Base-by-base conservation (phyloP, 2,797 vertebrate genomes). In the Enoplosus armatus region DNA sequence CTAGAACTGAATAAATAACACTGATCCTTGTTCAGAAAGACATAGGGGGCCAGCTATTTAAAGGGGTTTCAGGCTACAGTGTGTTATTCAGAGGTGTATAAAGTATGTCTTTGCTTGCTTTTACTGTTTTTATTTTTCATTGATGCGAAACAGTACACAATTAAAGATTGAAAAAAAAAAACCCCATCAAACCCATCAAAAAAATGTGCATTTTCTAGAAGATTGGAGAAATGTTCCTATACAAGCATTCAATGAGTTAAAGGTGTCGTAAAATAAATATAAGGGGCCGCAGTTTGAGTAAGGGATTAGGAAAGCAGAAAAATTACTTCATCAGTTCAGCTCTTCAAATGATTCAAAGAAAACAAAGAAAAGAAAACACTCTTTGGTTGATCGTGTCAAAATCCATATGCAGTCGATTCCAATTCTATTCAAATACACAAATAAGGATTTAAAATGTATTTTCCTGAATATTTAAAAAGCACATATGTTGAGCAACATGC, bases 1-100 rank as follows among this genome's bases (percentile, higher is more conserved):
- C 43, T 45, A 56, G 22, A 80, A 63, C 24, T 53, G 39, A 43
- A 70, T 66, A 33, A 64, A 75, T 16, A 37, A 58, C 22, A 60
- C 3, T 72, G 29, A 47, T 55, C 26, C 45, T 61, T 47, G 27
- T 71, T 62, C 26, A 43, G 12, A 61, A n/a, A 58, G 12, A 71
- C 24, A 65, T 56, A 31, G 20, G 12, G 41, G 12, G 29, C 4
- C 16, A 1, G 39, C 15, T 27, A 61, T 59, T 69, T 53, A 35
- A 43, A 54, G 26, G n/a, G 5, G 1, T 15, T 69, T 66, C 3
- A n/a, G 15, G 11, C 31, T 5, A 8, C 18, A 60, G 56, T 31
- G 33, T 43, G 20, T 27, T 10, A 67, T 26, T 61, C 26, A 69
- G 43, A 43, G 50, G 14, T 50, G 33, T 29, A 39, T 47, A 74